phyloP scores from a whole-genome alignment of 2,888 invertebrate genomes.

The Diaprepes abbreviatus region DNA sequence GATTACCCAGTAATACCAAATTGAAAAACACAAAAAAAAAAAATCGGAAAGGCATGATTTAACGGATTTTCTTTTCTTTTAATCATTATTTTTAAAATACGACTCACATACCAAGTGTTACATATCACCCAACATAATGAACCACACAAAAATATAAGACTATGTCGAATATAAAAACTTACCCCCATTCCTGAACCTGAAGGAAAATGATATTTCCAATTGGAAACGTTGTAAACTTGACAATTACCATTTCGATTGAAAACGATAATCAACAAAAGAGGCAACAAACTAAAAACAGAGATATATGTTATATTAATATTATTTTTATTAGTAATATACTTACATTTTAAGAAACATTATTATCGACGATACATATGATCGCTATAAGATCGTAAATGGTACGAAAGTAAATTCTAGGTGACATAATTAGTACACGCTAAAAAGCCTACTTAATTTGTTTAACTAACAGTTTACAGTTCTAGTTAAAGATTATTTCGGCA shows the following conservation, averaged over 20 bases:
- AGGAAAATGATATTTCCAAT: conserved; percentile 53
- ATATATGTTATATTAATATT: background rate
- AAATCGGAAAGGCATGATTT: no score
- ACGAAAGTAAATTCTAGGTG: background rate
- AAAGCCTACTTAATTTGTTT: background rate
- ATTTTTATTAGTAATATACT: background rate
- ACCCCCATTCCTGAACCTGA: conserved; percentile 53
- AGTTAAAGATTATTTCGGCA: no score
- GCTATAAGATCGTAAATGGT: background rate
- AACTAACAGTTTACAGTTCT: background rate
- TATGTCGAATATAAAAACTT: conserved; percentile 29
- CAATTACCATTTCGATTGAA: background rate
- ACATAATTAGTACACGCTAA: background rate
- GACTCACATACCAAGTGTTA: no score
- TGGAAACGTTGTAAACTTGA: conserved; percentile 25
- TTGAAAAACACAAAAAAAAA: no score
- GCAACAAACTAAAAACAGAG: background rate
- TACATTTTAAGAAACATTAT: conserved; percentile 3
- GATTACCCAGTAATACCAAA: no score
- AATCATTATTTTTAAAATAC: no score
- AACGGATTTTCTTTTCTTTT: no score
- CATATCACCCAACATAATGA: no score
- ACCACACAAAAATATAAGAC: no score
- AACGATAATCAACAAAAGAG: background rate
- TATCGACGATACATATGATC: background rate